Conservation (phyloP, 2,797 vertebrate species). For the Acanthurus leucopareius region DNA sequence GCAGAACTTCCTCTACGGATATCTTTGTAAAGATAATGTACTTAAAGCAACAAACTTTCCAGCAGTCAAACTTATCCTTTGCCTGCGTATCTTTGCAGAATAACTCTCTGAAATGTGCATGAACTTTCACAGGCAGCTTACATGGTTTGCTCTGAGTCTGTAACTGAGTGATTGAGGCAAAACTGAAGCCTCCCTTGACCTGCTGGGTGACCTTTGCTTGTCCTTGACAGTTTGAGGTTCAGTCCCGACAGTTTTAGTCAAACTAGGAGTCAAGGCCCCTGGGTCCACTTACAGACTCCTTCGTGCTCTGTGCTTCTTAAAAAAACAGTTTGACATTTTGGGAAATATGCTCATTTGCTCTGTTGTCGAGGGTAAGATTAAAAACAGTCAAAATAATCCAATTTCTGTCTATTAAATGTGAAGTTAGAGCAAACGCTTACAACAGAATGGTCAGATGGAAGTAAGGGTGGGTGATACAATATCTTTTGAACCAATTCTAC, state of each 20-base stretch:
- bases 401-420: neutral
- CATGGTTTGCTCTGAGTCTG: neutral
- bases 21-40: neutral
- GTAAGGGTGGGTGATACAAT: no score
- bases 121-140: neutral
- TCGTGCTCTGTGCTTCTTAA: neutral
- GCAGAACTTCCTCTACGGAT: neutral
- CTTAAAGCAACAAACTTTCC: neutral
- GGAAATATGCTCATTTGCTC: no score
- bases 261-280: neutral
- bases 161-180: neutral
- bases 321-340: neutral
- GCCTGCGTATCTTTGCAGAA: neutral
- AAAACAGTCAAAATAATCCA: neutral
- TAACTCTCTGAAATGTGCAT: neutral
- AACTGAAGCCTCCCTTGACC: neutral
- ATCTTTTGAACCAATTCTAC: no score
- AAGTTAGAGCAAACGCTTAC: no score
- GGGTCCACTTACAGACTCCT: neutral
- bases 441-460: no score
- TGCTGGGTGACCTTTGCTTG: neutral
- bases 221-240: neutral
- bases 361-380: no score
- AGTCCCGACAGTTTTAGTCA: neutral
- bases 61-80: neutral